phyloP scores from a whole-genome alignment of 1,140 invertebrate genomes.

The Pygmarrhopalites habei region DNA sequence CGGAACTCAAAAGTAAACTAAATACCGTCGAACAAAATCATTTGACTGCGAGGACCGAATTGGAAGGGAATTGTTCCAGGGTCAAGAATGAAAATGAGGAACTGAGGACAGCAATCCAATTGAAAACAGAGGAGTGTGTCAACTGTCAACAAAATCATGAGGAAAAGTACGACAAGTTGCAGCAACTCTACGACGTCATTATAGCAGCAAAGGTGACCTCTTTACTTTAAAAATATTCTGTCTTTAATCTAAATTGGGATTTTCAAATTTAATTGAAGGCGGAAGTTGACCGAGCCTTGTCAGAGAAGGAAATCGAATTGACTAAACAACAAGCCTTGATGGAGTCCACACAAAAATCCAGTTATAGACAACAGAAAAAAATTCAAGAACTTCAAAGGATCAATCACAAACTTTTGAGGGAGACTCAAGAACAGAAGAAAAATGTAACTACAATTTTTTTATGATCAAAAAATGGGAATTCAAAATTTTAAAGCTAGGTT shows the following conservation, averaged over 20 bases:
- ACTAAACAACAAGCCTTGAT: neutral
- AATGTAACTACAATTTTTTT: slow-evolving; percentile 16
- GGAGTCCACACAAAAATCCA: slow-evolving; percentile 9
- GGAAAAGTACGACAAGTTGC: neutral
- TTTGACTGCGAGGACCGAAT: neutral
- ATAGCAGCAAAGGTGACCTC: slow-evolving; percentile 10
- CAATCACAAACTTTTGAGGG: slow-evolving; percentile 15
- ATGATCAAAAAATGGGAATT: neutral
- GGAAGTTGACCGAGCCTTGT: no score
- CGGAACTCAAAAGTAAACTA: neutral
- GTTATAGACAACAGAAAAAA: slow-evolving; percentile 19
- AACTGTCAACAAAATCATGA: neutral
- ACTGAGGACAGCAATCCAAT: neutral
- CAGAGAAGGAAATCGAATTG: slow-evolving; percentile 17
- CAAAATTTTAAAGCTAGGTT: no score
- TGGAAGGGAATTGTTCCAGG: neutral
- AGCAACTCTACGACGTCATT: neutral
- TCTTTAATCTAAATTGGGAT: no score
- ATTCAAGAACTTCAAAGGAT: slow-evolving; percentile 23
- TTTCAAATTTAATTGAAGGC: no score
- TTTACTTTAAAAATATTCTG: no score
- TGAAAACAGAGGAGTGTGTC: neutral
- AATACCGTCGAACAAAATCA: slow-evolving; percentile 1
- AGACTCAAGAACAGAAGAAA: slow-evolving; percentile 2
- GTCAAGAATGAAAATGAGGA: neutral